Conservation (phyloP, 2,797 vertebrate genomes). For the Dendrocincla fuliginosa region DNA sequence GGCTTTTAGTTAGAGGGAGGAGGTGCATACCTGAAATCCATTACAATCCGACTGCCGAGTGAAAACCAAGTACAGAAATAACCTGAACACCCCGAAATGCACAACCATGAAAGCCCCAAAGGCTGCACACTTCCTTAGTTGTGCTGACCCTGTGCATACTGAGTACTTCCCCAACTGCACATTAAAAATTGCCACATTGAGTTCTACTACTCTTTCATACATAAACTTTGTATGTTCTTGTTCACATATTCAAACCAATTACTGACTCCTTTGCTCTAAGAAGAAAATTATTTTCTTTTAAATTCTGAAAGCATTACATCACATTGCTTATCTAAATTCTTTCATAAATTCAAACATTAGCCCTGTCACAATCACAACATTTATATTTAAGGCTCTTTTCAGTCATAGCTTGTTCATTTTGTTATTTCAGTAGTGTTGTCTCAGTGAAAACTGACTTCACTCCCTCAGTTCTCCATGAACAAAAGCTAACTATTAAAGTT, state of each 20-base stretch:
- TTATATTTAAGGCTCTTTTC: conserved; percentile 39
- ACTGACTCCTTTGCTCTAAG: conserved; percentile 9
- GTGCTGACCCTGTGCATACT: neutral
- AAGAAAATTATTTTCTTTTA: conserved; percentile 26
- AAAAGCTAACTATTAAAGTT: conserved; percentile 22
- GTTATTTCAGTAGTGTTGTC: conserved; percentile 41
- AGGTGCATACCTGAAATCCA: neutral
- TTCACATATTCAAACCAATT: neutral
- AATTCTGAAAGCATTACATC: conserved; percentile 52
- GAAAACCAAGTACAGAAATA: neutral
- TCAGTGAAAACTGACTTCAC: conserved; percentile 30
- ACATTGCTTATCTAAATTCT: conserved; percentile 59
- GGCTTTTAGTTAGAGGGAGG: neutral
- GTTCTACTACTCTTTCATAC: neutral
- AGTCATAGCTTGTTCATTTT: conserved; percentile 18
- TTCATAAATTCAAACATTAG: conserved; percentile 42
- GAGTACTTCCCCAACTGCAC: neutral
- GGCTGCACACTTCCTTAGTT: neutral
- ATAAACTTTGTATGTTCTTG: neutral
- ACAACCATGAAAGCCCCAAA: neutral
- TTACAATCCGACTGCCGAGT: neutral
- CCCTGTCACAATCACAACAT: conserved; percentile 21
- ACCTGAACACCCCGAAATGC: neutral
- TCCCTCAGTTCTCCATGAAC: neutral
- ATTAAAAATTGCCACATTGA: neutral